Base-by-base conservation (phyloP, 2,797 vertebrate genomes). In the Basileuterus tristriatus region DNA sequence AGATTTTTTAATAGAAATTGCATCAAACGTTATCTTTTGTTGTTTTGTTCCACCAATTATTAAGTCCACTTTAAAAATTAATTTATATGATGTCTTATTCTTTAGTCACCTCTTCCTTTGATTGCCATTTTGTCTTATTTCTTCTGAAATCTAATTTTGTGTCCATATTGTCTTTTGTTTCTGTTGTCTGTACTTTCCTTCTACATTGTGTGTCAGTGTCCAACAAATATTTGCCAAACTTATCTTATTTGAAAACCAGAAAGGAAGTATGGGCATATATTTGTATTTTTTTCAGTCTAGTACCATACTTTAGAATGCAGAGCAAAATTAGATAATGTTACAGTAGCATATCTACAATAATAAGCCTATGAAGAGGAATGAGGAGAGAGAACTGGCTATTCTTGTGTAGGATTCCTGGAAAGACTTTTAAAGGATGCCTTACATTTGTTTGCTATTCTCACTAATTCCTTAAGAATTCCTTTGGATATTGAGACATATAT, bases 381-480 rank as follows among this genome's bases (percentile, higher is more conserved):
- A 82, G 16, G 34, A 82, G 82, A 79, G 39, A 87, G 20, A 89
- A 37, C 22, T 62, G 80, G 34, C 34, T 90, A 20, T 79, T 88
- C 34, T 52, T 59, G 11, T 32, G 12, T 41, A 65, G 60, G 63
- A 79, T 79, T 91, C 37, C 37, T 87, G 52, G n/a, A 59, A 90
- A 41, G 29, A 81, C 53, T 68, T 90, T 67, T 41, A 44, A 90
- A 92, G 87, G 58, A 29, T 74, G 16, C 27, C 55, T 90, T 77
- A 39, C 53, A 58, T 95, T 97, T 93, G 59, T 84, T 95, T n/a
- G 30, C 44, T 87, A 22, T 85, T 24, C 37, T 84, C 44, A 67
- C 46, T 74, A 82, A 68, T 94, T 94, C 47, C 53, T 47, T 58
- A 87, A 72, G 71, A 95, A 93, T 95, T 93, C 83, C 82, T 71